phyloP scores from a whole-genome alignment of 1,140 invertebrate genomes.

The Propsilocerus akamusi region DNA sequence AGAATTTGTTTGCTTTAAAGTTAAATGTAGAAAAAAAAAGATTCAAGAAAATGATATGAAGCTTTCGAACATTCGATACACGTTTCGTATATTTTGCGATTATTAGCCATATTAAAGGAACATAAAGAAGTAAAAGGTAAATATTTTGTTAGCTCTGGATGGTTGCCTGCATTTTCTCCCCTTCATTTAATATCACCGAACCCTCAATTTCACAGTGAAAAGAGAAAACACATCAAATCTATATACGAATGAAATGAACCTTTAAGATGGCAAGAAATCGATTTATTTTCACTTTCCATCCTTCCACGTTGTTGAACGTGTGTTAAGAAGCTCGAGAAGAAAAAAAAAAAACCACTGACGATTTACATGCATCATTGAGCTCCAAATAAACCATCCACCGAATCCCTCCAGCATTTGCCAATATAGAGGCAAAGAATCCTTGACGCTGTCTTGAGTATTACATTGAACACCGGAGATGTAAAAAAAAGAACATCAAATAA shows the following conservation, averaged over 20 bases:
- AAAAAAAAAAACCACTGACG: background rate
- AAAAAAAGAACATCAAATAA: background rate
- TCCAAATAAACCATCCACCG: background rate
- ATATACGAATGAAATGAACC: background rate
- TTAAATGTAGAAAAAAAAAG: background rate
- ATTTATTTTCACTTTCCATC: background rate
- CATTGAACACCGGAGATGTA: no score
- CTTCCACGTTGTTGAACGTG: background rate
- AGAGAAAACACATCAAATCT: background rate
- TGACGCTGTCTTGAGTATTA: no score
- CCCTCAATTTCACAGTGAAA: background rate
- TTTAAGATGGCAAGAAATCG: background rate
- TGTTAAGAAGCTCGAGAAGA: background rate
- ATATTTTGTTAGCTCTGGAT: no score
- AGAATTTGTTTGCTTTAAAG: background rate
- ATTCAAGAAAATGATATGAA: background rate
- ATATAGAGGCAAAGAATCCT: no score
- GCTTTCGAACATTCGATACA: background rate
- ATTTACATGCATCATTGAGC: background rate
- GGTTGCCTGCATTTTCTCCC: no score
- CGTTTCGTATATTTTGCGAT: background rate
- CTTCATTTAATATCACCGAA: no score
- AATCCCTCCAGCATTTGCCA: no score
- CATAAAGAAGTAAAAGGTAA: background rate
- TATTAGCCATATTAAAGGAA: background rate